Conservation (phyloP, 2,113 vertebrate species). For the Poeciliopsis prolifica region DNA sequence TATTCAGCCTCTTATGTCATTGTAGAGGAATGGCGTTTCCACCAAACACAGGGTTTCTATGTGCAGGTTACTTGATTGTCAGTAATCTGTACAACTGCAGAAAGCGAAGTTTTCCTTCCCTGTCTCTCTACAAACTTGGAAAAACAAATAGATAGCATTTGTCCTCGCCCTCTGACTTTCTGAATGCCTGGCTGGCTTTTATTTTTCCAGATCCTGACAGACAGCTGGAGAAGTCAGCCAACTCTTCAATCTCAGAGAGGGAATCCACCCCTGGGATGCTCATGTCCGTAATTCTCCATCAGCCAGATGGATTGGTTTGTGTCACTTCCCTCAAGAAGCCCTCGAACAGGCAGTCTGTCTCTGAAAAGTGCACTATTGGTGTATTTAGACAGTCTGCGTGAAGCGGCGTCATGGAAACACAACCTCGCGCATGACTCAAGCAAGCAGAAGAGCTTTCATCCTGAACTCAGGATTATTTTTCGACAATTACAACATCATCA, state of each 20-base stretch:
- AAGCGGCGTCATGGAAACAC: conserved; percentile 28
- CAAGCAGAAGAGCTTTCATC: conserved; percentile 33
- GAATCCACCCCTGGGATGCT: conserved; percentile 41
- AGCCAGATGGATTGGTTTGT: conserved; percentile 52
- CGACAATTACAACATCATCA: conserved; percentile 47
- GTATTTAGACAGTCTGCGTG: neutral
- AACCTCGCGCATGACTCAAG: conserved; percentile 30
- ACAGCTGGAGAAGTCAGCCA: conserved; percentile 36
- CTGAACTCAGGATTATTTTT: conserved; percentile 34
- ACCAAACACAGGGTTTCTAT: too few species aligned
- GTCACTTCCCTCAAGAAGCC: conserved; percentile 33
- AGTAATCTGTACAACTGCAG: too few species aligned
- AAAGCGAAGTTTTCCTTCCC: too few species aligned
- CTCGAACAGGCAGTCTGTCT: conserved; percentile 23
- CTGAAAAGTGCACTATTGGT: conserved; percentile 29
- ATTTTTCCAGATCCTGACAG: conserved; percentile 43
- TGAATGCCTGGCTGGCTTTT: conserved; percentile 28
- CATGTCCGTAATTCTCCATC: conserved; percentile 58
- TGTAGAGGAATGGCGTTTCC: too few species aligned
- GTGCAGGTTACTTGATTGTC: too few species aligned
- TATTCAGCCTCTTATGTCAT: too few species aligned
- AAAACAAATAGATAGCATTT: conserved; percentile 4
- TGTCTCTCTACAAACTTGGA: neutral
- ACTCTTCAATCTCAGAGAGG: conserved; percentile 35
- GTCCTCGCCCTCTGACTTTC: conserved; percentile 14